Evolutionary conservation across 1,140 invertebrate genomes (phyloP), one percentile per base, ranked within the genome.

Genomic region (Drosophila pruinosa): DNA sequence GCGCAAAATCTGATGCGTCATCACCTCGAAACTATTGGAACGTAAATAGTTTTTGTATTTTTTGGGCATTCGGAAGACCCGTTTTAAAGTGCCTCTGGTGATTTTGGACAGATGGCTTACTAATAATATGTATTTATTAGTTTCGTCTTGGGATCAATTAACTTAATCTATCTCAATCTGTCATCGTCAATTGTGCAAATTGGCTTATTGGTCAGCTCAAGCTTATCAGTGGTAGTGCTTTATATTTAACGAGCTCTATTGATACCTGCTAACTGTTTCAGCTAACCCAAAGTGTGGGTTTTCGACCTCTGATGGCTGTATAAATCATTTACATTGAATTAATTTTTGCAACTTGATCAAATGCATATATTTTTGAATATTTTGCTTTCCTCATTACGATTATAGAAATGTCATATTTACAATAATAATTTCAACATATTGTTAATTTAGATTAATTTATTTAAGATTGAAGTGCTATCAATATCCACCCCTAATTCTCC

Each of bases 1-100:
- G 45, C 26, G 28, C 19, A 41, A 38, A 65, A 57, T 28, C 2
- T 36, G 4, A 62, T 53, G 57, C 48, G 45, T 45, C 48, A 63
- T 67, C 22, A 34, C 41, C 26, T 38, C 3, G 2, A 26, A 52
- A 47, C 43, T n/a, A 12, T 12, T 31, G 10, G 54, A 34, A 61
- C 58, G 45, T 36, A 52, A 73, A 50, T 24, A 61, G 15, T 48
- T 64, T 41, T 47, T 61, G 28, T 45, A 14, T 76, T 26, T 24
- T 68, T 62, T 72, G 17, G 21, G 14, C 52, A 64, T 41, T 41
- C 4, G 24, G 45, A 47, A 64, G 62, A 75, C 78, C 62, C 79
- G 79, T 85, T 79, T 75, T 72, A 79, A 63, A 83, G 8, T 45
- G 78, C 71, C 79, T 12, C 63, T 52, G 81, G 64, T 71, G 65